phyloP scores from a whole-genome alignment of 2,888 invertebrate genomes.

The Latrodectus hesperus region DNA sequence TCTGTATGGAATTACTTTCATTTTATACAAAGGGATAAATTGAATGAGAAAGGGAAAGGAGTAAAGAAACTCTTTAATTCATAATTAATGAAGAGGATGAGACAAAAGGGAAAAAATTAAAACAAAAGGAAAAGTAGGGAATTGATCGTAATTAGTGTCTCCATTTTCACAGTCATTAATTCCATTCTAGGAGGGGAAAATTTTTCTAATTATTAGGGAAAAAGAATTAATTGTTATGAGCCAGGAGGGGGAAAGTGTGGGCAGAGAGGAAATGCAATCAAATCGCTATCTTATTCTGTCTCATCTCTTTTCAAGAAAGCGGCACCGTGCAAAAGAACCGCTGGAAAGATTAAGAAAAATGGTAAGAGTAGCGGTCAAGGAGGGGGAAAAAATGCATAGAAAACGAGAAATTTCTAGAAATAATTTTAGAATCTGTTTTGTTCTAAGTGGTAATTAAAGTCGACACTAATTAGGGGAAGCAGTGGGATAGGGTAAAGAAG shows the following conservation, averaged over 20 bases:
- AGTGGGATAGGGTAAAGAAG: slow-evolving; percentile 37
- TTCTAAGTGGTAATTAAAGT: slow-evolving; percentile 47
- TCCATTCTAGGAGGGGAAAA: slow-evolving; percentile 38
- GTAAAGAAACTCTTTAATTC: slow-evolving; percentile 43
- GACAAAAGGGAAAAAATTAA: not conserved
- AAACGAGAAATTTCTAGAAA: slow-evolving; percentile 21
- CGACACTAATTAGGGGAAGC: slow-evolving; percentile 47
- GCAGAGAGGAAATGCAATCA: slow-evolving; percentile 30
- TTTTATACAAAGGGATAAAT: no score
- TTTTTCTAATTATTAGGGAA: slow-evolving; percentile 37
- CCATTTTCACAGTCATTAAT: slow-evolving; percentile 66
- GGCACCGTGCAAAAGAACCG: slow-evolving; percentile 7
- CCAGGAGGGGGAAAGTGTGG: not conserved
- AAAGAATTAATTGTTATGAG: slow-evolving; percentile 62
- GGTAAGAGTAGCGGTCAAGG: slow-evolving; percentile 13
- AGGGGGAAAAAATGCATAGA: slow-evolving; percentile 2
- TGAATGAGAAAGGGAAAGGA: no score
- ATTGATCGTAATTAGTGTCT: slow-evolving; percentile 60
- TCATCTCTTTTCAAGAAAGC: slow-evolving; percentile 13
- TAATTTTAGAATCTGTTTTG: slow-evolving; percentile 57
- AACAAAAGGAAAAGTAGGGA: slow-evolving; percentile 19
- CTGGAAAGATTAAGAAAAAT: slow-evolving; percentile 54
- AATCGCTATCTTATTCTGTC: slow-evolving; percentile 38
- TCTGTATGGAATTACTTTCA: no score
- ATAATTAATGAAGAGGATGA: slow-evolving; percentile 51